Evolutionary conservation across 2,888 invertebrate genomes (phyloP).

Genomic region (Zygothrica quintamaculata): DNA sequence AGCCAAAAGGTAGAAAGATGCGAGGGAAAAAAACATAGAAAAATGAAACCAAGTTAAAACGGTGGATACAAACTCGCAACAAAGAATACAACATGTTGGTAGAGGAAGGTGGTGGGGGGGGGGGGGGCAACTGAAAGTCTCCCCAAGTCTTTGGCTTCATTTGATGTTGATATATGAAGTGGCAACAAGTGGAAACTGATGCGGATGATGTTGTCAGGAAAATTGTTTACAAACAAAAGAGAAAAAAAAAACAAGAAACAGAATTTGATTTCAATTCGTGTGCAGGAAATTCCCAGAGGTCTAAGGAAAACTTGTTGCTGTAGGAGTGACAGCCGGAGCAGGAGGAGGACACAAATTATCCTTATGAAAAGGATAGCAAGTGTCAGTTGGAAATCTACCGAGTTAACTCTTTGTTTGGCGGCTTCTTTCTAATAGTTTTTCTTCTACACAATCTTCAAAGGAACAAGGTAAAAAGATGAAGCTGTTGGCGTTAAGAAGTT

Average conservation of each 20-base stretch:
- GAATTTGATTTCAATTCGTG: slow-evolving; percentile 57
- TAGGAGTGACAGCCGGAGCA: too few relatives aligned
- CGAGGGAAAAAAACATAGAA: slow-evolving; percentile 2
- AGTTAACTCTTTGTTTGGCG: background rate
- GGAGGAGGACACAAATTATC: background rate
- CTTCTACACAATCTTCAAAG: slow-evolving; percentile 8
- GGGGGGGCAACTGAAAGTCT: background rate
- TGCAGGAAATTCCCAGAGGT: slow-evolving; percentile 17
- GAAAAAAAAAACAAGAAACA: too few relatives aligned
- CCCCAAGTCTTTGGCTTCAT: background rate
- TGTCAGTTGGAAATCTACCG: slow-evolving; percentile 28
- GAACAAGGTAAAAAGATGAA: slow-evolving; percentile 46
- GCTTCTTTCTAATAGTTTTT: slow-evolving; percentile 47
- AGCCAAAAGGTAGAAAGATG: slow-evolving; percentile 2
- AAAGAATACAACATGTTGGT: background rate
- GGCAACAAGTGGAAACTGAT: slow-evolving; percentile 51
- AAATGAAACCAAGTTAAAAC: slow-evolving; percentile 2
- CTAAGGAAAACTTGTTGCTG: too few relatives aligned
- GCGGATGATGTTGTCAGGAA: slow-evolving; percentile 25
- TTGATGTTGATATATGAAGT: slow-evolving; percentile 72
- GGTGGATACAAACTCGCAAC: background rate
- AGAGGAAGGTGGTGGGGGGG: background rate
- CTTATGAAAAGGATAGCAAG: slow-evolving; percentile 38
- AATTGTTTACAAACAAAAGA: slow-evolving; percentile 14
- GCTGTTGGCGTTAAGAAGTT: slow-evolving; percentile 72